Percentiles rank a stretch among this genome's conserved stretches.
These are phyloP conservation scores for Silurus glanis DNA, from an alignment of 2,113 vertebrate species.

Conservation along the genomic window DNA sequence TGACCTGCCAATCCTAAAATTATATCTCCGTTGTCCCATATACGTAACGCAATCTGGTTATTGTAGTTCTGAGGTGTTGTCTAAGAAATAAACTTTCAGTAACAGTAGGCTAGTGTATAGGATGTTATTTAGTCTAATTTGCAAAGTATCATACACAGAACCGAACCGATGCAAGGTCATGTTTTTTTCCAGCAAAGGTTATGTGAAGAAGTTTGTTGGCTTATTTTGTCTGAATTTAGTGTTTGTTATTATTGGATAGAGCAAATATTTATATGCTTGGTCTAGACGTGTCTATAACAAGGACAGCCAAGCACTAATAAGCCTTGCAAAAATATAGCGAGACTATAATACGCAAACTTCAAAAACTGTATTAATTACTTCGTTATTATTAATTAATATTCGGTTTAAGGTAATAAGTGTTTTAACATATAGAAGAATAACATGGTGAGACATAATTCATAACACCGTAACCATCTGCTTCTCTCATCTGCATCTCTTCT, in stretches of 20 bases:
- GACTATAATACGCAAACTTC: background rate
- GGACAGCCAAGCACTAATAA: background rate
- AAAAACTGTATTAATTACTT: background rate
- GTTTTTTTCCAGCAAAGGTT: background rate
- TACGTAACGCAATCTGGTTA: background rate
- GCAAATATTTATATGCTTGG: constrained; percentile 26
- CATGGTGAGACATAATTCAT: background rate
- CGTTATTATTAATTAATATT: background rate
- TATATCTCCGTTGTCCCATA: background rate
- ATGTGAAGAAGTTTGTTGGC: background rate
- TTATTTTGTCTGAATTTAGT: constrained; percentile 16
- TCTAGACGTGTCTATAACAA: constrained; percentile 3
- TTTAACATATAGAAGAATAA: background rate
- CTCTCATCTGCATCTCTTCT: background rate
- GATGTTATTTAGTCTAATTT: background rate
- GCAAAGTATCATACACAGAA: background rate
- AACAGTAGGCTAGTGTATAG: background rate
- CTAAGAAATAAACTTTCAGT: background rate
- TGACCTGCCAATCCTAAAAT: background rate
- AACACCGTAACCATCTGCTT: background rate
- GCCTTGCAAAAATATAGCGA: background rate
- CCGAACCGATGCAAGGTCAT: background rate
- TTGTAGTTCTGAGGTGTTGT: background rate
- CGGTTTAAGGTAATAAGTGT: background rate
- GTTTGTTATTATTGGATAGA: constrained; percentile 10